Conservation (phyloP, 2,888 invertebrate genomes). For the Chymomyza procnemis region DNA sequence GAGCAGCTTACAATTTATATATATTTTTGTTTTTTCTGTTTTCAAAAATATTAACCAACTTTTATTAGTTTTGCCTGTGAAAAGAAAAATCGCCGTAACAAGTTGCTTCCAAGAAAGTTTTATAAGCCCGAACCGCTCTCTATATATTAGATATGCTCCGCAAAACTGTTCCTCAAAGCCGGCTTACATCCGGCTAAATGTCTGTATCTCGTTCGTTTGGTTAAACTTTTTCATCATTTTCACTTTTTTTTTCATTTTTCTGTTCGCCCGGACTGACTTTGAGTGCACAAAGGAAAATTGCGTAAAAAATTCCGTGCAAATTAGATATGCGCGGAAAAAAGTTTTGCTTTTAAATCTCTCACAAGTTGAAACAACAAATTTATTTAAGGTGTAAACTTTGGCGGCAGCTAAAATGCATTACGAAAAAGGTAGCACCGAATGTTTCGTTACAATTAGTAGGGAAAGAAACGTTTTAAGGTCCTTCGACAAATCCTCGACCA, state of each 20-base stretch:
- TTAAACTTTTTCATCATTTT: background rate
- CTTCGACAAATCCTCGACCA: background rate
- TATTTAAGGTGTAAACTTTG: constrained; percentile 10
- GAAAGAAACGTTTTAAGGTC: background rate
- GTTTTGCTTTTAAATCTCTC: background rate
- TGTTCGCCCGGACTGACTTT: background rate
- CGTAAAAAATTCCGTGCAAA: constrained; percentile 8
- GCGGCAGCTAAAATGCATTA: background rate
- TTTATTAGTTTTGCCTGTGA: too few species aligned
- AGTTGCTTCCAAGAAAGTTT: too few species aligned
- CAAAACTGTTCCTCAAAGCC: background rate
- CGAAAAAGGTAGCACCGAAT: background rate
- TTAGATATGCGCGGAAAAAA: constrained; percentile 6
- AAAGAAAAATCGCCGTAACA: too few species aligned
- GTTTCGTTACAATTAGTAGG: background rate
- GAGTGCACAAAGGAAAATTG: background rate
- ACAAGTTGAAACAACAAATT: constrained; percentile 8
- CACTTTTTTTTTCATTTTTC: background rate
- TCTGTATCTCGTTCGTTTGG: background rate
- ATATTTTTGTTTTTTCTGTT: too few species aligned
- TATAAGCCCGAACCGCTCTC: too few species aligned
- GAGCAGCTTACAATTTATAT: too few species aligned
- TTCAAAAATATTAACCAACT: too few species aligned
- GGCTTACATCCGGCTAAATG: background rate
- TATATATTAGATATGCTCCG: background rate